Percentiles rank a stretch among this genome's conserved stretches.
phyloP scores from a whole-genome alignment of 64 coral and sea anemone species.

The Cladopsammia gracilis region DNA sequence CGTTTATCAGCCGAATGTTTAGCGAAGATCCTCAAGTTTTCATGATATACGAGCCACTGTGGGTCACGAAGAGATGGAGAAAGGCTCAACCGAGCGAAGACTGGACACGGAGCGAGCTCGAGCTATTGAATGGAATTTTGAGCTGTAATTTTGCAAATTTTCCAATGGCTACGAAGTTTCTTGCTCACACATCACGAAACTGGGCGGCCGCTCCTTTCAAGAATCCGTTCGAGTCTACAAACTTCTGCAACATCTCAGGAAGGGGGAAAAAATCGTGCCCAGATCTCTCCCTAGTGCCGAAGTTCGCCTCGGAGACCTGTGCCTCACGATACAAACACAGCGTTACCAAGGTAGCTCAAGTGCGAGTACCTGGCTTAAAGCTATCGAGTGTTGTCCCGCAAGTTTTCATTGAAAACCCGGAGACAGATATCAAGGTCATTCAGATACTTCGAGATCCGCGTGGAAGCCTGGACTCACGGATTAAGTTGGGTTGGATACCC shows the following conservation, averaged over 20 bases:
- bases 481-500: slow-evolving; percentile 33
- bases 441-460: slow-evolving; percentile 57
- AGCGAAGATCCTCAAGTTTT: slow-evolving; percentile 67
- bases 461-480: slow-evolving; percentile 41
- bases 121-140: slow-evolving; percentile 51
- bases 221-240: slow-evolving; percentile 33
- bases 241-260: slow-evolving; percentile 37
- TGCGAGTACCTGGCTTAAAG: neutral
- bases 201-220: neutral
- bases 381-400: neutral
- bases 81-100: neutral
- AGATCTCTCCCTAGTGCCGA: neutral
- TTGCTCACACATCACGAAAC: slow-evolving; percentile 12
- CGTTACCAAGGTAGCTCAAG: slow-evolving; percentile 52
- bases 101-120: slow-evolving; percentile 3
- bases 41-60: slow-evolving; percentile 68
- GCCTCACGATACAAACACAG: slow-evolving; percentile 38
- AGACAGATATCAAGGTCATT: slow-evolving; percentile 32
- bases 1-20: slow-evolving; percentile 74
- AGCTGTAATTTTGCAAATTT: slow-evolving; percentile 53
- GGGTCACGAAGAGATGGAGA: slow-evolving; percentile 33
- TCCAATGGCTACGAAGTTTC: slow-evolving; percentile 24
- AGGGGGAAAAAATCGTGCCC: neutral
- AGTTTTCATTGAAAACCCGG: slow-evolving; percentile 41
- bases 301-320: slow-evolving; percentile 16